These are phyloP conservation scores for Anniella stebbinsi DNA, from an alignment of 2,797 vertebrate genomes.

Conservation along the genomic window DNA sequence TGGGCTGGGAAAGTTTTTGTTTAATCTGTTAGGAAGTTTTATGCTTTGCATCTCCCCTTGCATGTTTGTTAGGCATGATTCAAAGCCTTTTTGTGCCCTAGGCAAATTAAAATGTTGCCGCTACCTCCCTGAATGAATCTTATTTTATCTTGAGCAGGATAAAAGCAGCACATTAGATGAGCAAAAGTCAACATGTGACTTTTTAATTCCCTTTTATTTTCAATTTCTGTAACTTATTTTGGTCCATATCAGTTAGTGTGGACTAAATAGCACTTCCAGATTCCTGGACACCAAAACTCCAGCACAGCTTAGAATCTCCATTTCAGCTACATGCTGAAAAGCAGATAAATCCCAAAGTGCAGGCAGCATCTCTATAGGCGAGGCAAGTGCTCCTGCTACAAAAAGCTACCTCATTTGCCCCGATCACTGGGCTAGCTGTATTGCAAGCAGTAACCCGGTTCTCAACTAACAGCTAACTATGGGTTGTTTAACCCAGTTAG, in stretches of 20 bases:
- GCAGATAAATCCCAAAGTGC: not conserved
- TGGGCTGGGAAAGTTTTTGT: not conserved
- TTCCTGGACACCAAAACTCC: not conserved
- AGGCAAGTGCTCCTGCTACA: not conserved
- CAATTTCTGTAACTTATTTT: not conserved
- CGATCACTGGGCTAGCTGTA: not conserved
- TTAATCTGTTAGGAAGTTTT: not conserved
- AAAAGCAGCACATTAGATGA: too few relatives aligned
- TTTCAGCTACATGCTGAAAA: not conserved
- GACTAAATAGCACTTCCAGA: not conserved
- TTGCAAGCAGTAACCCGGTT: not conserved
- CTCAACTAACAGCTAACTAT: too few relatives aligned
- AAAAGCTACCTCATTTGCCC: too few relatives aligned
- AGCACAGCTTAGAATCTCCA: not conserved
- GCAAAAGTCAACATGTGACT: not conserved
- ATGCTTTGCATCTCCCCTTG: not conserved
- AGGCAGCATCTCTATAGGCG: not conserved
- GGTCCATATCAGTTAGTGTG: not conserved
- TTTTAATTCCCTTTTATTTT: too few relatives aligned
- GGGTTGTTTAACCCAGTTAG: too few relatives aligned
- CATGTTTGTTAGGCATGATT: not conserved
- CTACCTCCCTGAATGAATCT: not conserved
- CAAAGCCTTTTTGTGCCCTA: not conserved
- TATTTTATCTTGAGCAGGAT: not conserved
- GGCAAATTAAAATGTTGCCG: not conserved